phyloP scores from a whole-genome alignment of 2,888 invertebrate genomes.

The Gastrophysa polygoni region DNA sequence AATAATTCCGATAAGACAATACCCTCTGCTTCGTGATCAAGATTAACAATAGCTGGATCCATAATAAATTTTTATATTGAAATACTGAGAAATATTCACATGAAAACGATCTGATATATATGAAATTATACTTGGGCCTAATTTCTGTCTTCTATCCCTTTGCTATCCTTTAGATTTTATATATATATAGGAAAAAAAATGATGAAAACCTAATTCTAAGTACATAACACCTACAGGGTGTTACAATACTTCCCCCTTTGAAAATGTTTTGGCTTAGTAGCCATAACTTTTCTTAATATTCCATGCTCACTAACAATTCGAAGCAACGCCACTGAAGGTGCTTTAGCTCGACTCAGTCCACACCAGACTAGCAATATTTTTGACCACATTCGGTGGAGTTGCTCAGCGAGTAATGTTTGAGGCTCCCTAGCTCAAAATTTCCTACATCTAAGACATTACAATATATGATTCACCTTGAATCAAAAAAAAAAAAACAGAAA shows the following conservation, averaged over 20 bases:
- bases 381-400: background rate
- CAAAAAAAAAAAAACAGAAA: background rate
- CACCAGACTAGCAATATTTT: too few species aligned
- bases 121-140: too few species aligned
- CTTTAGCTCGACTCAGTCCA: background rate
- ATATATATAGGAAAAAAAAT: too few species aligned
- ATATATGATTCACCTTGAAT: background rate
- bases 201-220: too few species aligned
- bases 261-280: background rate
- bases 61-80: too few species aligned
- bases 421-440: background rate
- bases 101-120: too few species aligned
- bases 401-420: background rate
- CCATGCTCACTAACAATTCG: background rate
- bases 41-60: too few species aligned
- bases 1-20: too few species aligned
- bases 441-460: background rate
- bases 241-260: background rate
- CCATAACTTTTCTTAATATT: background rate
- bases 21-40: too few species aligned
- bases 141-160: too few species aligned
- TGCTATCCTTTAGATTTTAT: too few species aligned
- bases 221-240: background rate
- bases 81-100: too few species aligned
- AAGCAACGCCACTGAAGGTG: conserved; percentile 7